Evolutionary conservation across 2,797 vertebrate species (phyloP), one percentile per base, ranked within the genome.

Genomic region (Pygocentrus nattereri): DNA sequence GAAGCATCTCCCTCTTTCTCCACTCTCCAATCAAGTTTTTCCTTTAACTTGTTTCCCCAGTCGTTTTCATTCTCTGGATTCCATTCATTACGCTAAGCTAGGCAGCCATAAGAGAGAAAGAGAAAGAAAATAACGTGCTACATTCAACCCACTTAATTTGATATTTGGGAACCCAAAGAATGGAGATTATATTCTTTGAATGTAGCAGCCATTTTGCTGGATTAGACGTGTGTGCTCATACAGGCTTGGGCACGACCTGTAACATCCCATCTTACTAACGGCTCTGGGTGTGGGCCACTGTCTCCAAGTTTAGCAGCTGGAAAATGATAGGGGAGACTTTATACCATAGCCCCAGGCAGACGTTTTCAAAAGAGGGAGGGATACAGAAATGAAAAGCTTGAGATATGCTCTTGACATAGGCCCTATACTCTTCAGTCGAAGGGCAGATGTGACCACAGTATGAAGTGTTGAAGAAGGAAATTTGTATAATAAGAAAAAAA

Each of bases 251-350:
- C 81, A 78, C 69, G 81, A 67, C 52, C 56, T 69, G 61, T 67
- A 79, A 74, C 72, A 83, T 82, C 81, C 77, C 56, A 74, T 80
- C 79, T 82, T 86, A 74, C 72, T 25, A 65, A 82, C 80, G 52
- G 72, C 49, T 59, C 76, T 79, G 82, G 85, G 85, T 82, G 86
- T 88, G 78, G 83, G 78, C 74, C 67, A 31, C 75, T 68, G 47
- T 69, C 78, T 82, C 78, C 34, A 30, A 78, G 67, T 78, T 84
- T 71, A 82, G 83, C 70, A 72, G 25, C 56, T 69, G 70, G 77
- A 78, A 87, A 85, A 87, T 85, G 80, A 87, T 80, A 85, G 80
- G 74, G 83, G 72, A 77, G 58, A 67, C 70, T 84, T 85, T 70
- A 84, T 58, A 70, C 79, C 65, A 78, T 82, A 76, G 80, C 84